A percentile compares a stretch with the other conserved stretches of the same genome.
Conservation (phyloP, 37 sponge, comb jelly and placozoan genomes). For the Lycopodina hypogea region DNA sequence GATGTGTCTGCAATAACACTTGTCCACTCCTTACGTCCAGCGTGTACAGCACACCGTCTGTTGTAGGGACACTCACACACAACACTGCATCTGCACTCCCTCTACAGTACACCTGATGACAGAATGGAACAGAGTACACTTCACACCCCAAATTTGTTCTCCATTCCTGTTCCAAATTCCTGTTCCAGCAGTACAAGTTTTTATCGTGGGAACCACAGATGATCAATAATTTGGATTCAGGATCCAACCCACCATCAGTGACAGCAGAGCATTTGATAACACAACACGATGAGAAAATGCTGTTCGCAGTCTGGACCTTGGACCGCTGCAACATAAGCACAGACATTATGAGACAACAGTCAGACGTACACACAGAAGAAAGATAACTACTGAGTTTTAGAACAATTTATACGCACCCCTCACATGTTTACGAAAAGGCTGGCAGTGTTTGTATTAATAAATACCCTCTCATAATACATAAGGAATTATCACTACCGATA, state of each 20-base stretch:
- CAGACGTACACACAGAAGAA: no score
- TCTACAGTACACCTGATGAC: no score
- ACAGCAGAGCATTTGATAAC: not conserved
- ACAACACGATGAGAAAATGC: conserved; percentile 52
- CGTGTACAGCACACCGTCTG: conserved; percentile 41
- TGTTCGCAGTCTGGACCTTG: conserved; percentile 7
- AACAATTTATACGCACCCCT: no score
- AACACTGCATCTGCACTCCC: not conserved
- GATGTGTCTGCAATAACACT: not conserved
- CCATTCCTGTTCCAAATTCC: conserved; percentile 20
- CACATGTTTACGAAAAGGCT: no score
- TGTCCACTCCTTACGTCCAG: conserved; percentile 20
- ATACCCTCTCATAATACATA: no score
- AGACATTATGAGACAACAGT: no score
- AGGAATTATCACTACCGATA: no score
- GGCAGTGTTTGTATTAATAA: no score
- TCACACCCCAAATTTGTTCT: conserved; percentile 34
- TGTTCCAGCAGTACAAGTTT: conserved; percentile 62
- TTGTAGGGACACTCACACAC: conserved; percentile 41
- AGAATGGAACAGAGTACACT: conserved; percentile 63
- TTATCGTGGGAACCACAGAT: conserved; percentile 63
- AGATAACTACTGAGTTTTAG: no score
- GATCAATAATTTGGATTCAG: not conserved
- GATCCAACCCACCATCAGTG: conserved; percentile 1
- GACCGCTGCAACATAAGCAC: not conserved